These are phyloP conservation scores for Ameiurus melas DNA, from an alignment of 2,113 vertebrate species.

Conservation along the genomic window DNA sequence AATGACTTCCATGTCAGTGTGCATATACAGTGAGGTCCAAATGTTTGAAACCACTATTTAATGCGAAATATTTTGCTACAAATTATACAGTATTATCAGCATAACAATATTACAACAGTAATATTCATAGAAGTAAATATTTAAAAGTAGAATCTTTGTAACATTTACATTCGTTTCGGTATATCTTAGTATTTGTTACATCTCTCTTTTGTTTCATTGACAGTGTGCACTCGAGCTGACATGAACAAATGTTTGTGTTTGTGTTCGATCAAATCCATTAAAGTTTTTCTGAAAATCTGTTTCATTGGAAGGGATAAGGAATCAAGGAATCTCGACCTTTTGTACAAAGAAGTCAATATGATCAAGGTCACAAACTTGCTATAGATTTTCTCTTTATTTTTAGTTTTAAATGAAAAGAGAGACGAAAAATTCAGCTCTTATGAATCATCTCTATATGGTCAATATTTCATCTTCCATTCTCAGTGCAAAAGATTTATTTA, in stretches of 20 bases:
- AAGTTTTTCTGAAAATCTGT: not conserved
- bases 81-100: no score
- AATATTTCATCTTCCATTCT: not conserved
- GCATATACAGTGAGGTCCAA: no score
- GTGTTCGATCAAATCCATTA: not conserved
- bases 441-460: no score
- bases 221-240: not conserved
- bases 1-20: no score
- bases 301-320: not conserved
- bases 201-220: not conserved
- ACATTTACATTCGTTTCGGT: not conserved
- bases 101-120: not conserved
- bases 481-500: not conserved
- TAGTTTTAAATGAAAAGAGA: no score
- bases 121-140: not conserved
- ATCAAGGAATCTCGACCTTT: not conserved
- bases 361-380: not conserved
- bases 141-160: not conserved
- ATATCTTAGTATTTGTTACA: not conserved
- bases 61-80: no score
- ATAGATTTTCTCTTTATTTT: no score
- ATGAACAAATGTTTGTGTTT: not conserved
- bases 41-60: no score
- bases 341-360: no score
- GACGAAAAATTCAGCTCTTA: no score